These are phyloP conservation scores for Troglohyphantes excavatus DNA, from an alignment of 2,888 invertebrate species.

Conservation along the genomic window DNA sequence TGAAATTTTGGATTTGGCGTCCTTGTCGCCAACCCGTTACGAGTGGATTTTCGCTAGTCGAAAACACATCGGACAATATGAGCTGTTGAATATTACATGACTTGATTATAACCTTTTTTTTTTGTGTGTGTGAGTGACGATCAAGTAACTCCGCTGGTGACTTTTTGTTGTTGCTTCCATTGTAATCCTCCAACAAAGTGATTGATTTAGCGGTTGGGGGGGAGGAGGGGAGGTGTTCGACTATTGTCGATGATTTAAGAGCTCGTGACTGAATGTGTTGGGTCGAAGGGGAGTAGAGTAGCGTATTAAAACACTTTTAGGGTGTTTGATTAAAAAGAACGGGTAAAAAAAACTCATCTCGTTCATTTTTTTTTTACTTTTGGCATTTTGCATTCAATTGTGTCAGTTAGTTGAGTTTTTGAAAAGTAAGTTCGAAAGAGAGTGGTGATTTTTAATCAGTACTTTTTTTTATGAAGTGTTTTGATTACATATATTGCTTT, in stretches of 20 bases:
- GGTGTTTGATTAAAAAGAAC: not conserved
- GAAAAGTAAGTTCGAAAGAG: too few species aligned
- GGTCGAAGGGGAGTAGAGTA: not conserved
- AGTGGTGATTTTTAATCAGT: too few species aligned
- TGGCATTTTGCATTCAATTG: too few species aligned
- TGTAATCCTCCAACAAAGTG: not conserved
- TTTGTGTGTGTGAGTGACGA: slow-evolving; percentile 17
- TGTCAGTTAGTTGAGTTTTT: too few species aligned
- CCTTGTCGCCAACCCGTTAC: too few species aligned
- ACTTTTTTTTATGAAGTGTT: too few species aligned
- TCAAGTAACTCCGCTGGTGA: not conserved
- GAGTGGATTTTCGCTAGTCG: slow-evolving; percentile 22
- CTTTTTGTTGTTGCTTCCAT: not conserved
- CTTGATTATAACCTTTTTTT: slow-evolving; percentile 71
- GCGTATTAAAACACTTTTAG: not conserved
- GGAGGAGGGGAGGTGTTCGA: too few species aligned
- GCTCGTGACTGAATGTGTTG: not conserved
- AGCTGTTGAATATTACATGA: slow-evolving; percentile 73
- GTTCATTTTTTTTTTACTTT: too few species aligned
- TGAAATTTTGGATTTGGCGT: too few species aligned
- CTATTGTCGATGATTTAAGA: not conserved
- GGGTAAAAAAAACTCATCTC: too few species aligned
- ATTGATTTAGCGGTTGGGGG: slow-evolving; percentile 33
- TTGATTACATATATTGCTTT: too few species aligned
- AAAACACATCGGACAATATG: slow-evolving; percentile 31